Percentiles rank a stretch among this genome's conserved stretches.
phyloP scores from a whole-genome alignment of 2,888 invertebrate genomes.

The Pachydiplax longipennis region DNA sequence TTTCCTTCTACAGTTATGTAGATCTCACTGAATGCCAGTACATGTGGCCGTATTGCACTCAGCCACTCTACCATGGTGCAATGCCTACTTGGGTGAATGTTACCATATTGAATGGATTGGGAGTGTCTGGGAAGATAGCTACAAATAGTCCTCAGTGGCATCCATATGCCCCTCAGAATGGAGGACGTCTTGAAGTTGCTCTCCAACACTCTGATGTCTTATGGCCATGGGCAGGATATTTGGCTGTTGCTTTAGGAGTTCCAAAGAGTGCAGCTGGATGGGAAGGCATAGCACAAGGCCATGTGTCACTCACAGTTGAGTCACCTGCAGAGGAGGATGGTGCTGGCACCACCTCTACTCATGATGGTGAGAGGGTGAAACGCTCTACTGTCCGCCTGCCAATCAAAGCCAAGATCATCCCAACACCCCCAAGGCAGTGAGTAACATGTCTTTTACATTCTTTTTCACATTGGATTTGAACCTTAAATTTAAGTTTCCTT shows the following conservation, averaged over 20 bases:
- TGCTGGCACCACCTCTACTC: conserved; percentile 63
- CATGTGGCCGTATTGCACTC: conserved; percentile 99
- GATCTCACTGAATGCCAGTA: conserved; percentile 95
- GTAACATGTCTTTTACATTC: conserved; percentile 48
- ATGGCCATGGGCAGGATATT: conserved; percentile 98
- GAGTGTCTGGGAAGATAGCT: conserved; percentile 81
- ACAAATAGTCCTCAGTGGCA: conserved; percentile 80
- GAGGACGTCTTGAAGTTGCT: conserved; percentile 76
- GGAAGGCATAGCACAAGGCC: conserved; percentile 83
- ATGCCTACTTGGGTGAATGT: conserved; percentile 92
- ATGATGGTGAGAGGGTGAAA: conserved; percentile 53
- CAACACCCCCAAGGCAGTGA: conserved; percentile 85
- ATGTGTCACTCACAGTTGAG: conserved; percentile 81
- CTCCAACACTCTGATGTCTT: conserved; percentile 70
- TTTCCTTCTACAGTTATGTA: conserved; percentile 75
- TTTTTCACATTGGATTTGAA: too few species aligned
- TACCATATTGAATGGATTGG: conserved; percentile 92
- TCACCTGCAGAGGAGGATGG: conserved; percentile 70
- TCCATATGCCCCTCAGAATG: conserved; percentile 83
- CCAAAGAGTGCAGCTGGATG: conserved; percentile 70
- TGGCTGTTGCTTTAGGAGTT: conserved; percentile 81
- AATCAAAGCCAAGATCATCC: conserved; percentile 84
- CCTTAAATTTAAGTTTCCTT: too few species aligned
- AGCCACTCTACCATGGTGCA: conserved; percentile 87
- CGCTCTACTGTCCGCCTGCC: conserved; percentile 70